A percentile compares a stretch with the other conserved stretches of the same genome.
phyloP scores from a whole-genome alignment of 2,113 vertebrate species.

The Calyptomena viridis region DNA sequence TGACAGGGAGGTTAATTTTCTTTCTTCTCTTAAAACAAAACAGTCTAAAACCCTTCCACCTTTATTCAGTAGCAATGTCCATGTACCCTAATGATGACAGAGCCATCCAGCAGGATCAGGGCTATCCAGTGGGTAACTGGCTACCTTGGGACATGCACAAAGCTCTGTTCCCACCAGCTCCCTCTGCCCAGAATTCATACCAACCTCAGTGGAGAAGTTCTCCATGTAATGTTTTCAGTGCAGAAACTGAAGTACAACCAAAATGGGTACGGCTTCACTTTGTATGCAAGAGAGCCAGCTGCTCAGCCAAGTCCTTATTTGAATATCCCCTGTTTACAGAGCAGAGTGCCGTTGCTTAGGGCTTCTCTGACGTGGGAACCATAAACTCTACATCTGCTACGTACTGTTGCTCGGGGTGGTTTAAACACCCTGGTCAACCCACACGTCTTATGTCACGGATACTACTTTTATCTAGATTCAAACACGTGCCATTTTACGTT shows the following conservation, averaged over 20 bases:
- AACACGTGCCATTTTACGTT: neutral
- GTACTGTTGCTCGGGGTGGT: neutral
- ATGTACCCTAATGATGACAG: fast-evolving
- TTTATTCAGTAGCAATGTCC: neutral
- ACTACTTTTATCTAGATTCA: neutral
- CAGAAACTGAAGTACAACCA: neutral
- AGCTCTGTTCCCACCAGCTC: neutral
- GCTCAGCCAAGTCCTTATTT: neutral
- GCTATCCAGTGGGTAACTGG: neutral
- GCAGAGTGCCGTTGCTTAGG: neutral
- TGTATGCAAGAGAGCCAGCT: neutral
- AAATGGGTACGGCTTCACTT: neutral
- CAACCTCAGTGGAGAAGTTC: neutral
- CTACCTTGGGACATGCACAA: fast-evolving
- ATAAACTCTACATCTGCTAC: neutral
- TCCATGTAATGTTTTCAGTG: neutral
- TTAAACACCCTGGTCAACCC: neutral
- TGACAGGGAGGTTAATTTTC: neutral
- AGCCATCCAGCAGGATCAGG: neutral
- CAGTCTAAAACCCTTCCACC: neutral
- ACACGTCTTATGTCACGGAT: neutral
- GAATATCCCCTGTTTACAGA: neutral
- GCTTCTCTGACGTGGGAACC: neutral
- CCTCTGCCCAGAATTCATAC: neutral
- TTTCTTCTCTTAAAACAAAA: neutral